Base-by-base conservation (phyloP, 2,888 invertebrate species). In the Acleris sparsana region DNA sequence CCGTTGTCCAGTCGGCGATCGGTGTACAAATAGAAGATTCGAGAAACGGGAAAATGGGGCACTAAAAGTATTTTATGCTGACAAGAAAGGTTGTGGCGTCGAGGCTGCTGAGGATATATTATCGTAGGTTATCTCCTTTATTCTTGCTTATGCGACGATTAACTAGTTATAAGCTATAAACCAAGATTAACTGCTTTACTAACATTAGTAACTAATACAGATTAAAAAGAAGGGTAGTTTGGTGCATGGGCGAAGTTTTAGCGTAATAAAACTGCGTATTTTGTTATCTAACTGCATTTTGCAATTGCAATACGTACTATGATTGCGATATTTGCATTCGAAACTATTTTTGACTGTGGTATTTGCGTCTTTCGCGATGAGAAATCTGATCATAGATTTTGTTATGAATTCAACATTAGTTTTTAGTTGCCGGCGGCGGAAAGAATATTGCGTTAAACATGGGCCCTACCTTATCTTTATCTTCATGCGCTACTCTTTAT, bases 51-150 rank as follows among this genome's bases (percentile, higher is more conserved):
- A 97, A 72, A 97, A 97, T 92, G 96, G 97, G 0, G 94, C 95
- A 22, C 95, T 98, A 56, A 96, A 96, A 80, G 97, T 97, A n/a
- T 96, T 97, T 82, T 95, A 95, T 83, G 98, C 99, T 4, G 97
- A 97, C 60, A 97, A 96, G 80, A 99, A 99, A 85, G 99, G 99
- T 0, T 97, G 97, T 86, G 99, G 99, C 17, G 94, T 99, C 39
- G 94, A 97, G 79, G 96, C 98, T 4, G 89, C 93, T 33, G 93
- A 94, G 69, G 95, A 96, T 82, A 94, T 98, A 69, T 88, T 94
- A 63, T 88, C 93, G 97, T 98, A 83, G 87, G 89, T 87, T 65
- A 7, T 20, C 29, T 53, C 49, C 46, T 5, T 43, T 44, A 33
- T 49, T 11, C 48, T 33, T 59, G 53, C 57, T 55, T 55, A 52